A percentile compares a stretch with the other conserved stretches of the same genome.
Conservation (phyloP, 2,113 vertebrate species). For the Syngnathoides biaculeatus region DNA sequence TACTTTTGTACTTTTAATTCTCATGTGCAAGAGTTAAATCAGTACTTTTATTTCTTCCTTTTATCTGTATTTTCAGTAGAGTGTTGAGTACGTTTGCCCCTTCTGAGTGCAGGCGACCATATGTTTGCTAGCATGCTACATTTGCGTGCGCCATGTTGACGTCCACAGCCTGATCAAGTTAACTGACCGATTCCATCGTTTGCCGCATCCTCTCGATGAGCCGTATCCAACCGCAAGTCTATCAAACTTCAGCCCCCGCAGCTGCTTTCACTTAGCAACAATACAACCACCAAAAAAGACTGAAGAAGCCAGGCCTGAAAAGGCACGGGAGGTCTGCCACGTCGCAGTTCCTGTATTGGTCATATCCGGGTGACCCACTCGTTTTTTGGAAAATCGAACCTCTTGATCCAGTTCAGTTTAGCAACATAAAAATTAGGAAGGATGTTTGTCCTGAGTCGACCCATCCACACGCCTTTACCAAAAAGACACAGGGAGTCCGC, state of each 20-base stretch:
- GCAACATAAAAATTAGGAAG: neutral
- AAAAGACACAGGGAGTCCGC: too few relatives aligned
- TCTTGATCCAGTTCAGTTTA: neutral
- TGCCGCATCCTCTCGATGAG: neutral
- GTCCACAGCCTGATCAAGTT: neutral
- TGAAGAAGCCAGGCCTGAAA: neutral
- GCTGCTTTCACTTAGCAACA: neutral
- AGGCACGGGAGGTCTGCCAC: neutral
- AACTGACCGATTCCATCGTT: neutral
- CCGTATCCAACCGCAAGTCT: neutral
- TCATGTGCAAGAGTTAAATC: too few relatives aligned
- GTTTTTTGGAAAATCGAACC: neutral
- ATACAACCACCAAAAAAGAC: neutral
- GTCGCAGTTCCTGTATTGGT: neutral
- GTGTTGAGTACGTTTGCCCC: neutral
- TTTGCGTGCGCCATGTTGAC: conserved; percentile 11
- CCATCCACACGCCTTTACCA: too few relatives aligned
- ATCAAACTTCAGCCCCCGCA: neutral
- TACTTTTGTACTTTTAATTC: too few relatives aligned
- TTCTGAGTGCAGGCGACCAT: neutral
- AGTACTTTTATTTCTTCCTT: too few relatives aligned
- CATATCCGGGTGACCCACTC: neutral
- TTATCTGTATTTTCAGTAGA: too few relatives aligned
- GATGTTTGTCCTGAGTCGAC: too few relatives aligned
- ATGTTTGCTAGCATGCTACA: conserved; percentile 8